Percentiles rank a stretch among this genome's conserved stretches.
Conservation (phyloP, 2,888 invertebrate genomes). For the Exocentrus adspersus region DNA sequence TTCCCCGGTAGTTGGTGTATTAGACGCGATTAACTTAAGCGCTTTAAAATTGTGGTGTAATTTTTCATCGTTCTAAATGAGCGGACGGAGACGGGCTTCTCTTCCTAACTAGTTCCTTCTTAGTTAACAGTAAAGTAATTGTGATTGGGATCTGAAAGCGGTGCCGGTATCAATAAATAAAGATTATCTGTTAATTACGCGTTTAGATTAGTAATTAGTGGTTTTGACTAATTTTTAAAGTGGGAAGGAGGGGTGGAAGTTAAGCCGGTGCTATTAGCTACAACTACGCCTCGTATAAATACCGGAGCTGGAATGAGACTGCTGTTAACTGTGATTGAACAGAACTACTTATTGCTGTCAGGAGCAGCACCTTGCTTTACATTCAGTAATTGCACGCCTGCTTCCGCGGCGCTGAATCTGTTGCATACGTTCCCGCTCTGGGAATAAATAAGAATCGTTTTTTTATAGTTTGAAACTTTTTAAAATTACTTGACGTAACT, state of each 20-base stretch:
- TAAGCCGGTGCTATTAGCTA: no score
- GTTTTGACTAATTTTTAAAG: no score
- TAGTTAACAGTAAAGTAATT: constrained; percentile 6
- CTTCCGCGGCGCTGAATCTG: neutral
- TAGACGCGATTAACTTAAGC: constrained; percentile 15
- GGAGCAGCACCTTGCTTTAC: neutral
- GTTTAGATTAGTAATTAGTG: neutral
- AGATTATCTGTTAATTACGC: neutral
- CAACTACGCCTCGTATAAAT: no score
- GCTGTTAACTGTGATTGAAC: neutral
- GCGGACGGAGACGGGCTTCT: neutral
- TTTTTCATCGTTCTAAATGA: constrained; percentile 10
- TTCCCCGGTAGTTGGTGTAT: constrained; percentile 12
- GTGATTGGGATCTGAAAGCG: neutral
- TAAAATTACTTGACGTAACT: no score
- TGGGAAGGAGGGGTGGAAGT: no score
- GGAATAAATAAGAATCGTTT: no score
- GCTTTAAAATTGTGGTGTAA: constrained; percentile 21
- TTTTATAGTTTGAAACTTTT: no score
- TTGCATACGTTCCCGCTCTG: no score
- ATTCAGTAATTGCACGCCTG: neutral
- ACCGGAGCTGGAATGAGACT: neutral
- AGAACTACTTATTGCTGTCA: neutral
- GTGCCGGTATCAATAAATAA: neutral
- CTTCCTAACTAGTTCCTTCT: neutral